Evolutionary conservation across 2,113 vertebrate species (phyloP), one percentile per base, ranked within the genome.

Genomic region (Dolichallabes microphthalmus): DNA sequence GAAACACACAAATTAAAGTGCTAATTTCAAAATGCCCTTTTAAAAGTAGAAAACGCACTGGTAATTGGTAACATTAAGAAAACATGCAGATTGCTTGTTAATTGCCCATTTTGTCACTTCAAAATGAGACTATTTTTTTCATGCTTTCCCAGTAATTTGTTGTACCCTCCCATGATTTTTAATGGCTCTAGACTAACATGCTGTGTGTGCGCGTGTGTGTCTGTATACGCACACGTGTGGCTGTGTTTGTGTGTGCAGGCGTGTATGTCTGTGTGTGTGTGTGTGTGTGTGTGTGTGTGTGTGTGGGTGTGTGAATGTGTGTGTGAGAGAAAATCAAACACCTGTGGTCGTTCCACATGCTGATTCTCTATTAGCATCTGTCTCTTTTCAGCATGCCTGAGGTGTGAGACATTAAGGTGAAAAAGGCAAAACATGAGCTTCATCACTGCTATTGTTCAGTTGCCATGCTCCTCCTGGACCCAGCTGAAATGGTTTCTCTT

Each of bases 121-220:
- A 81, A 82, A 86, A 78, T 83, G 77, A 82, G 87, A 82, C 53
- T 45, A 57, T 74, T 68, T 77, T 45, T 68, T 66, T 60, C 53
- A 92, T 91, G 89, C 89, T 90, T 87, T 89, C 86, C 85, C 89
- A 83, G 84, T 91, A 90, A 85, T 91, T 81, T 73, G 71, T 76
- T 83, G 8, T 89, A 88, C 80, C 71, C 83, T 50, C 84, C 87
- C 85, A 61, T 86, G 79, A 74, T 88, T 89, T 85, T 76, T 86
- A 86, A 86, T 86, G 85, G 79, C 79, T 76, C 20, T 82, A 86
- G 85, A 82, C 68, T 55, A 76, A 53, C 80, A 81, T 76, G 69
- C 69, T 57, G 66, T 80, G 75, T 85, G 32, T 85, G 61, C 68
- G 61, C 63, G 80, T 58, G 63, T n/a, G 4, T 69, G 75, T 68